phyloP scores from a whole-genome alignment of 2,113 vertebrate genomes.

The Zeus faber region DNA sequence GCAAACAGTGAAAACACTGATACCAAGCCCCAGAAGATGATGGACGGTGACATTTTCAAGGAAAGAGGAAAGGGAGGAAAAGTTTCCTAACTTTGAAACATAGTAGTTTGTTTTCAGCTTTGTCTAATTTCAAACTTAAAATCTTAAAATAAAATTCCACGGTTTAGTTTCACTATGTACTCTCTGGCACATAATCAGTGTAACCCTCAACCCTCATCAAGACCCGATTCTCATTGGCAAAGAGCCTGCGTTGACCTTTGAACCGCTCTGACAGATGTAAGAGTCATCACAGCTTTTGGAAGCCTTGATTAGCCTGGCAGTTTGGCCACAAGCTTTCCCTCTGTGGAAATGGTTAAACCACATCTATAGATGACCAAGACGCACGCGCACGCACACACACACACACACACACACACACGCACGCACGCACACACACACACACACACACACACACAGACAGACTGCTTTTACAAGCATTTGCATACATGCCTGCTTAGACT shows the following conservation, averaged over 20 bases:
- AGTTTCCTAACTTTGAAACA: conserved; percentile 6
- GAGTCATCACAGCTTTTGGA: conserved; percentile 51
- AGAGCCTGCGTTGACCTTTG: conserved; percentile 34
- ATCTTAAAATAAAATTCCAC: conserved; percentile 35
- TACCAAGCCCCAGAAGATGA: conserved; percentile 33
- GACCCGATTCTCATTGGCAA: conserved; percentile 12
- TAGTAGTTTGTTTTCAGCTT: conserved; percentile 49
- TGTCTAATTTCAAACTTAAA: conserved; percentile 37
- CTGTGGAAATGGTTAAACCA: conserved; percentile 56
- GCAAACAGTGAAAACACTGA: conserved; percentile 45
- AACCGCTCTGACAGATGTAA: conserved; percentile 58
- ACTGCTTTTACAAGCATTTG: conserved; percentile 21
- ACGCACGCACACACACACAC: conserved; percentile 24
- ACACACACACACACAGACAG: conserved; percentile 20
- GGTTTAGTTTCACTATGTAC: conserved; percentile 10
- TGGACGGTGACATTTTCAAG: conserved; percentile 38
- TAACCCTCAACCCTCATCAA: neutral
- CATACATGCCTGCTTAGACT: neutral
- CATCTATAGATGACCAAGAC: conserved; percentile 45
- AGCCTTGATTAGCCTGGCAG: conserved; percentile 43
- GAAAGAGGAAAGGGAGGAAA: conserved; percentile 5
- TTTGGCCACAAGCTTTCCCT: conserved; percentile 51
- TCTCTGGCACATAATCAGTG: conserved; percentile 22
- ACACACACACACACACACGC: conserved; percentile 26
- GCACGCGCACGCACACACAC: conserved; percentile 1